Conservation (phyloP, 2,888 invertebrate species). For the Pachycephus smyrnensis region DNA sequence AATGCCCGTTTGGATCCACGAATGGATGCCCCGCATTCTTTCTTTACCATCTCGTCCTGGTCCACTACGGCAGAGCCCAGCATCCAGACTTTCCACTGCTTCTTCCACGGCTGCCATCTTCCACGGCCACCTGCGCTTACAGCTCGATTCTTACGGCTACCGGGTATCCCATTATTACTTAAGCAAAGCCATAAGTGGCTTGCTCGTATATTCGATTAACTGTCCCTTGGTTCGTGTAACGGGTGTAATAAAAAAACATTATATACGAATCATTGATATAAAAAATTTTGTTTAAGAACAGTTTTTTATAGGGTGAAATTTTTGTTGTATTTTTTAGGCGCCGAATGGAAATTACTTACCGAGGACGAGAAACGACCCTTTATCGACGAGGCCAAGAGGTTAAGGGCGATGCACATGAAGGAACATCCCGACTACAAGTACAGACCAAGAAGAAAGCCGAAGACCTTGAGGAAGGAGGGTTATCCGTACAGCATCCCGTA, state of each 20-base stretch:
- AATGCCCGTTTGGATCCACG: conserved; percentile 1
- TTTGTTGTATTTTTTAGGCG: conserved; percentile 74
- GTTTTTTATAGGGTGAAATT: too few species aligned
- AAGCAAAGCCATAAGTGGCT: too few species aligned
- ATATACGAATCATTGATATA: too few species aligned
- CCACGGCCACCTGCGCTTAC: too few species aligned
- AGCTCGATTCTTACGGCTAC: too few species aligned
- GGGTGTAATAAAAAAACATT: too few species aligned
- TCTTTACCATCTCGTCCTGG: neutral
- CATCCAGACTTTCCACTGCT: neutral
- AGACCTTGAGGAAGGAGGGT: conserved; percentile 88
- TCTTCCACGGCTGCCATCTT: neutral
- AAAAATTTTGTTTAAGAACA: too few species aligned
- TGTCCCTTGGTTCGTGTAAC: too few species aligned
- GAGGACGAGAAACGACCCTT: conserved; percentile 97
- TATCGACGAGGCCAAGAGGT: conserved; percentile 96
- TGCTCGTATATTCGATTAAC: too few species aligned
- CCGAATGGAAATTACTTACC: conserved; percentile 94
- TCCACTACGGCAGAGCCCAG: neutral
- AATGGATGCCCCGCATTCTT: conserved; percentile 5
- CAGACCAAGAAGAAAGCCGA: conserved; percentile 89
- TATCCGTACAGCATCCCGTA: conserved; percentile 94
- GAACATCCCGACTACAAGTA: conserved; percentile 96
- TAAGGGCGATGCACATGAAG: conserved; percentile 95
- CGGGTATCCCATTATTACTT: too few species aligned